phyloP scores from a whole-genome alignment of 2,113 vertebrate species.

The Malurus cyaneus region DNA sequence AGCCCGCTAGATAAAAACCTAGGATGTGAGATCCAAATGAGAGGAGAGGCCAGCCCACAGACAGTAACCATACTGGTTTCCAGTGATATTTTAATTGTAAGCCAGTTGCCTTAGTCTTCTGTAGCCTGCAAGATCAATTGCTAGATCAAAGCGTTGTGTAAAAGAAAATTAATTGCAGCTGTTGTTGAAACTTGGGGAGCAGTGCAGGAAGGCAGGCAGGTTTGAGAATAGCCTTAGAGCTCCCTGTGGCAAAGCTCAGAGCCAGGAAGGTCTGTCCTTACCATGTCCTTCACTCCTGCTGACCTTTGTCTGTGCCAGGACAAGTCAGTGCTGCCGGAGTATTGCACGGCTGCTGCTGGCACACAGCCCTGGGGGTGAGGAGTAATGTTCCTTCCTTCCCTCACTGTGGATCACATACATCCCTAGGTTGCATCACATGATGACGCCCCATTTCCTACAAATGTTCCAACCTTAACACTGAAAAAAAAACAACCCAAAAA shows the following conservation, averaged over 20 bases:
- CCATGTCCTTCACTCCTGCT: not conserved
- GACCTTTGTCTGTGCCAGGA: not conserved
- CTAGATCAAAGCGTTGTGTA: not conserved
- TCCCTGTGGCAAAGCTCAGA: not conserved
- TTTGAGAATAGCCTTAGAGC: not conserved
- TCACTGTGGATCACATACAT: not conserved
- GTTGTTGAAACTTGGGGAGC: not conserved
- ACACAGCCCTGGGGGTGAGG: not conserved
- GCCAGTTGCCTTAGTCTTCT: not conserved
- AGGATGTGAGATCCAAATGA: not conserved
- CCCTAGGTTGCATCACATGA: fast-evolving
- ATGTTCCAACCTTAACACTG: not conserved
- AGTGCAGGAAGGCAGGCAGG: not conserved
- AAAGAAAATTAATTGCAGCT: not conserved
- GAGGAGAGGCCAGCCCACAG: not conserved
- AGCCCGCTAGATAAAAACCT: not conserved
- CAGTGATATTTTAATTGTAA: not conserved
- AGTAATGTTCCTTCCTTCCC: not conserved
- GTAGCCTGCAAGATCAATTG: not conserved
- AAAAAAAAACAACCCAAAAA: not conserved
- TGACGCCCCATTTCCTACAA: not conserved
- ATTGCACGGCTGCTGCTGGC: not conserved
- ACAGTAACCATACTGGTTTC: not conserved
- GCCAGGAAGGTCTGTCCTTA: not conserved
- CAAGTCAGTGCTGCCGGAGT: not conserved